phyloP scores from a whole-genome alignment of 1,140 invertebrate genomes.

The Drosophila arizonae region DNA sequence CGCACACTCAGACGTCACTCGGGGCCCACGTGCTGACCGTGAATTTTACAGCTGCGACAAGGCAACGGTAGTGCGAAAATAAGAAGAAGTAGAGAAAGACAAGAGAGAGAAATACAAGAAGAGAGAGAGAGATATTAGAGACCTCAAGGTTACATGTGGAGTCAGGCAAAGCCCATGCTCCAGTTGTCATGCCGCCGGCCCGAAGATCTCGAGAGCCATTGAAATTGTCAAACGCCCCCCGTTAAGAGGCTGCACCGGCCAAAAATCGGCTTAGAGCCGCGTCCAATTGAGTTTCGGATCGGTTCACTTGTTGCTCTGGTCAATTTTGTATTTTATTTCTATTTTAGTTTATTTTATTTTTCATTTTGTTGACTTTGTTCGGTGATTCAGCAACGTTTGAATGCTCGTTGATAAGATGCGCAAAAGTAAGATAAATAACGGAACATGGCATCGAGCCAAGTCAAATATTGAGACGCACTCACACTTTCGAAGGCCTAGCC shows the following conservation, averaged over 20 bases:
- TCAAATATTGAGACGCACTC: slow-evolving; percentile 59
- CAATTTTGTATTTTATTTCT: slow-evolving; percentile 24
- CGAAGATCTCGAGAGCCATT: slow-evolving; percentile 64
- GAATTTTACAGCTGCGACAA: slow-evolving; percentile 48
- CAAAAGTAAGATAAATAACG: slow-evolving; percentile 65
- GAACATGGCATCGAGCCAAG: slow-evolving; percentile 48
- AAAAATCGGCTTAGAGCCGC: slow-evolving; percentile 68
- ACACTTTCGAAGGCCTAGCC: slow-evolving; percentile 55
- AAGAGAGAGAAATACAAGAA: slow-evolving; percentile 13
- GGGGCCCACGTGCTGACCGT: slow-evolving; percentile 53
- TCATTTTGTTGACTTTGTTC: slow-evolving; percentile 26
- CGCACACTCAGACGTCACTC: slow-evolving; percentile 34
- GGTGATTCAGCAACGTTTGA: slow-evolving; percentile 68
- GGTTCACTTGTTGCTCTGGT: slow-evolving; percentile 44
- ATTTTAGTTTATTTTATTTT: not conserved
- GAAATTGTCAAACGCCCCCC: slow-evolving; percentile 77
- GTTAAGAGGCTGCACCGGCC: slow-evolving; percentile 53
- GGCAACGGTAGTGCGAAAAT: slow-evolving; percentile 38
- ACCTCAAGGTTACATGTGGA: slow-evolving; percentile 34
- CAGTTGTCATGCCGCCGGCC: slow-evolving; percentile 61
- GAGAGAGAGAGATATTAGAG: slow-evolving; percentile 8
- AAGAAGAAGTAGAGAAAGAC: not conserved
- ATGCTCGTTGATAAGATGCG: slow-evolving; percentile 68
- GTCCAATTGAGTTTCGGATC: slow-evolving; percentile 61
- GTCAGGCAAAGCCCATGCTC: slow-evolving; percentile 49